Percentiles rank a stretch among this genome's conserved stretches.
These are phyloP conservation scores for Melitaea cinxia DNA, from an alignment of 1,140 invertebrate genomes.

Conservation along the genomic window DNA sequence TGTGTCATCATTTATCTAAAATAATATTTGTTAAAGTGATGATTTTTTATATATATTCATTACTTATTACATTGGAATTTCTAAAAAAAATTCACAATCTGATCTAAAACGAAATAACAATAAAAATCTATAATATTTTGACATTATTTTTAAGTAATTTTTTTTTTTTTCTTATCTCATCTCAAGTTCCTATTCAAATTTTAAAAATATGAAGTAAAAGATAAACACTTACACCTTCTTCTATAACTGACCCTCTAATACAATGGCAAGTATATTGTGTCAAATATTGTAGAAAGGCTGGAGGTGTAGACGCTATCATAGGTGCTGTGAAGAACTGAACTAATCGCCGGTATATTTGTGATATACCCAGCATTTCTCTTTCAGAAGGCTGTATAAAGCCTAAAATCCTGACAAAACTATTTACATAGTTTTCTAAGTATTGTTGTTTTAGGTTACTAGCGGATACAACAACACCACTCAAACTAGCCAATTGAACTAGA, in stretches of 20 bases:
- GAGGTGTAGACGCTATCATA: constrained; percentile 75
- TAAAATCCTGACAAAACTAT: constrained; percentile 86
- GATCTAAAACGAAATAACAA: no score
- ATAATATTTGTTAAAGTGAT: constrained; percentile 12
- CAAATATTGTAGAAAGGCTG: constrained; percentile 84
- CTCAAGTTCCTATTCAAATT: not conserved
- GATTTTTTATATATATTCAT: not conserved
- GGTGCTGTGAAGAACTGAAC: constrained; percentile 85
- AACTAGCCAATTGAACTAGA: constrained; percentile 87
- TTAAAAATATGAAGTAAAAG: constrained; percentile 16
- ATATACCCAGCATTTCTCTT: constrained; percentile 85
- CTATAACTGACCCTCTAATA: constrained; percentile 86
- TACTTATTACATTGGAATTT: no score
- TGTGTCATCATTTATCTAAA: constrained; percentile 74
- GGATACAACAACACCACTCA: constrained; percentile 87
- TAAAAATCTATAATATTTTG: no score
- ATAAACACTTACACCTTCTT: constrained; percentile 86
- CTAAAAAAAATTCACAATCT: no score
- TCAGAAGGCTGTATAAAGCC: constrained; percentile 84
- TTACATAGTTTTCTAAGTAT: constrained; percentile 88
- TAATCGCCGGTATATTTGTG: constrained; percentile 85
- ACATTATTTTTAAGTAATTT: no score
- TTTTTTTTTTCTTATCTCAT: no score
- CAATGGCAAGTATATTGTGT: constrained; percentile 89
- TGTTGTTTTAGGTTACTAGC: constrained; percentile 83